phyloP scores from a whole-genome alignment of 2,888 invertebrate genomes.

The Tetanocera ferruginea region DNA sequence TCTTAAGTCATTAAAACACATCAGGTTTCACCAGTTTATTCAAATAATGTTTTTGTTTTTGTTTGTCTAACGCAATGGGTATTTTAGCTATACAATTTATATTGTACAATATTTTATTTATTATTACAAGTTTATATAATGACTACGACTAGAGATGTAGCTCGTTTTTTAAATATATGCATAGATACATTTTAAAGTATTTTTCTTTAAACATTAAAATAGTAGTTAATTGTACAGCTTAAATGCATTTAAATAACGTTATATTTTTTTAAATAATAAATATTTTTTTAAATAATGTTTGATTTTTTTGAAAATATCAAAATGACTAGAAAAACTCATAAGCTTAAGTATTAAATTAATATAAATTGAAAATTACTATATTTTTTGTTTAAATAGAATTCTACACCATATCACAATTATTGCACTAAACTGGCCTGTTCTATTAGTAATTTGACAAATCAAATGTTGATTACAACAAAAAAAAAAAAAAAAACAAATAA shows the following conservation, averaged over 20 bases:
- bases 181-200: too few relatives aligned
- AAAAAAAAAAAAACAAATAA: constrained; percentile 34
- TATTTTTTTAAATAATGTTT: not conserved
- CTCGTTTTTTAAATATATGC: too few relatives aligned
- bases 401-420: constrained; percentile 66
- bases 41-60: too few relatives aligned
- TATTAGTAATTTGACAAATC: constrained; percentile 35
- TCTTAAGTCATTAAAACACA: too few relatives aligned
- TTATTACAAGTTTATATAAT: too few relatives aligned
- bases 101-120: too few relatives aligned
- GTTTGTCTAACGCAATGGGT: not conserved
- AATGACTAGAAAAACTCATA: constrained; percentile 3
- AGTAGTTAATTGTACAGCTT: not conserved
- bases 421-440: constrained; percentile 68
- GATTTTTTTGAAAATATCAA: not conserved
- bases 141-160: too few relatives aligned
- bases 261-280: not conserved
- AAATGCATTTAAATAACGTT: constrained; percentile 19
- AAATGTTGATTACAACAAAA: constrained; percentile 15
- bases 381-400: constrained; percentile 13
- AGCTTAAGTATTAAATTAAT: constrained; percentile 18
- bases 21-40: too few relatives aligned
- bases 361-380: constrained; percentile 28
- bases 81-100: not conserved
- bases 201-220: not conserved